These are phyloP conservation scores for Dryoscopus gambensis DNA, from an alignment of 2,113 vertebrate genomes.

Conservation along the genomic window DNA sequence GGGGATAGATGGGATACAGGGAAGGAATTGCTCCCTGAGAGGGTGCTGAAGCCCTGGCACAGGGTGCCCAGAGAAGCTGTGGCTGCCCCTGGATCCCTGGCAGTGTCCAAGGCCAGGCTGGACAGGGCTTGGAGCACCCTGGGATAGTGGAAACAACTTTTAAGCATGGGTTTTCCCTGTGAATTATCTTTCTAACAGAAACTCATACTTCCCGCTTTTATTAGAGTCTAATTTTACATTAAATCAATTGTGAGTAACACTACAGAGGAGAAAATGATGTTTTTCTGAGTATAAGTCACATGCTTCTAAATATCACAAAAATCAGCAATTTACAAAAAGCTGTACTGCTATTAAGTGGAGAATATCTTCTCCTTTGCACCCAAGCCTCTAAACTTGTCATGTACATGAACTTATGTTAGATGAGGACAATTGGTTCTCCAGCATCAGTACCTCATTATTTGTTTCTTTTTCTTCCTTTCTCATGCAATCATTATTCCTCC, in stretches of 20 bases:
- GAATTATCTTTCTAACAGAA: neutral
- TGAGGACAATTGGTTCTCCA: neutral
- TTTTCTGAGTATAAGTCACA: neutral
- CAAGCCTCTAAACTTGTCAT: neutral
- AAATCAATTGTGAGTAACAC: neutral
- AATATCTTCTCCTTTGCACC: neutral
- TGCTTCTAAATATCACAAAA: neutral
- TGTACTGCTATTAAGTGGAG: neutral
- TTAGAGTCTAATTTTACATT: neutral
- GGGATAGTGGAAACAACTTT: neutral
- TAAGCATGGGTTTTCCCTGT: fast-evolving
- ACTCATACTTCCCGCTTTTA: neutral
- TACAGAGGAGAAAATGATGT: neutral
- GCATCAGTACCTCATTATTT: neutral
- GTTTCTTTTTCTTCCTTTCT: neutral
- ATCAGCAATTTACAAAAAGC: neutral
- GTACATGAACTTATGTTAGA: neutral
- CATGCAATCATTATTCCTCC: neutral
- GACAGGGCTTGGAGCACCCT: neutral
- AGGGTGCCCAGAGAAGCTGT: neutral
- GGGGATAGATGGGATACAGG: neutral
- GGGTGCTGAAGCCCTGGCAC: neutral
- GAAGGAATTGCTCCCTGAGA: neutral
- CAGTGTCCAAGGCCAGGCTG: neutral
- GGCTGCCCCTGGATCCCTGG: neutral